These are phyloP conservation scores for Pristionchus maxplancki DNA, from an alignment of 2,888 invertebrate species.

Conservation along the genomic window DNA sequence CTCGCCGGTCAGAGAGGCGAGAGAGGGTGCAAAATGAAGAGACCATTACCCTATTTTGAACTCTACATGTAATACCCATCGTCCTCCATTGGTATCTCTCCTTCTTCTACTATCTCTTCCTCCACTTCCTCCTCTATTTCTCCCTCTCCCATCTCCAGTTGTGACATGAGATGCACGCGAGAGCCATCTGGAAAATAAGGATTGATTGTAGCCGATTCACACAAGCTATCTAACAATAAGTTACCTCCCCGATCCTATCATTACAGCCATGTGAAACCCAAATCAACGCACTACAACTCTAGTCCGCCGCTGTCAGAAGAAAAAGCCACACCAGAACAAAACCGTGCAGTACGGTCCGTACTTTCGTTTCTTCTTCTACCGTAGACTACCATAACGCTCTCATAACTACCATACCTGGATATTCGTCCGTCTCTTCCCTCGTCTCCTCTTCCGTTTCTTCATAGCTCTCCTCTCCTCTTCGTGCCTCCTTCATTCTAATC, in stretches of 20 bases:
- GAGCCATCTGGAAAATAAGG: not conserved
- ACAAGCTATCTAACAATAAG: not conserved
- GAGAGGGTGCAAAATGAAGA: no score
- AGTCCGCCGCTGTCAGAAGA: no score
- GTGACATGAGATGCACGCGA: not conserved
- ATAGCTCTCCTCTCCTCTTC: constrained; percentile 5
- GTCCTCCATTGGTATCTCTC: constrained; percentile 36
- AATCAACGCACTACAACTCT: not conserved
- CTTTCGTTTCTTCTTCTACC: no score
- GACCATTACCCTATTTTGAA: no score
- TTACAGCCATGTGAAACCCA: not conserved
- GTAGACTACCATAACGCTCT: not conserved
- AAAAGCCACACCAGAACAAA: no score
- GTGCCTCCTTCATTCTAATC: not conserved
- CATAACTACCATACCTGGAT: not conserved
- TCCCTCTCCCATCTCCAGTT: not conserved
- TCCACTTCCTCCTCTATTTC: constrained; percentile 35
- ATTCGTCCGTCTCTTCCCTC: not conserved
- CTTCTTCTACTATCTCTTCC: constrained; percentile 41
- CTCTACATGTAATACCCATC: not conserved
- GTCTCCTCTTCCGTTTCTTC: not conserved
- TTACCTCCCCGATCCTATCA: not conserved
- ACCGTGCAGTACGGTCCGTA: no score
- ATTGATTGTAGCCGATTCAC: not conserved
- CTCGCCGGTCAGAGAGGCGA: no score